phyloP scores from a whole-genome alignment of 2,888 invertebrate genomes.

The Oxycera nigricornis region DNA sequence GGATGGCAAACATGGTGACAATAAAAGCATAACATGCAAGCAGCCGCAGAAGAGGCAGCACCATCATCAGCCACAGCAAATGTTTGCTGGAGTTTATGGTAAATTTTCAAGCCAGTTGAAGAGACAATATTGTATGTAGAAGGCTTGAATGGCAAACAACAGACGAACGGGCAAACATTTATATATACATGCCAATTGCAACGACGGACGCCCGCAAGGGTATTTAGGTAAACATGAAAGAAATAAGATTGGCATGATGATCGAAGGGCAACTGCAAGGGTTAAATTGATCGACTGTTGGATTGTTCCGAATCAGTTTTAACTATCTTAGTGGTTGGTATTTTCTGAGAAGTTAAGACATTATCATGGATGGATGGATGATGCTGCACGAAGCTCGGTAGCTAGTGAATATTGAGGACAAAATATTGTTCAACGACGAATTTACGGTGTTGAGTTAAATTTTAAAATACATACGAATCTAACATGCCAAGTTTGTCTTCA shows the following conservation, averaged over 20 bases:
- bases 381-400: too few species aligned
- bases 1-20: slow-evolving; percentile 29
- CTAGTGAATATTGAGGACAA: too few species aligned
- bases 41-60: too few species aligned
- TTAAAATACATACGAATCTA: too few species aligned
- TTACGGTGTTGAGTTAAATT: too few species aligned
- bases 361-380: too few species aligned
- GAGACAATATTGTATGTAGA: slow-evolving; percentile 18
- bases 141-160: neutral
- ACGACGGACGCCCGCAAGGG: neutral
- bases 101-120: slow-evolving; percentile 33
- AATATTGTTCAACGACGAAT: too few species aligned
- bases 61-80: too few species aligned
- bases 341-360: too few species aligned
- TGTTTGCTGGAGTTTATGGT: slow-evolving; percentile 19
- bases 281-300: slow-evolving; percentile 16
- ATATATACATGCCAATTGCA: neutral
- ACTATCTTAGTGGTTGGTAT: too few species aligned
- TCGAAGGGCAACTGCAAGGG: slow-evolving; percentile 6
- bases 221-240: neutral
- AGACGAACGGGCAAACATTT: neutral
- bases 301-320: neutral
- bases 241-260: slow-evolving; percentile 16
- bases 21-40: too few species aligned
- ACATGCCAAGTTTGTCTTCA: too few species aligned